phyloP scores from a whole-genome alignment of 2,888 invertebrate species.

The Ceraclea dissimilis region DNA sequence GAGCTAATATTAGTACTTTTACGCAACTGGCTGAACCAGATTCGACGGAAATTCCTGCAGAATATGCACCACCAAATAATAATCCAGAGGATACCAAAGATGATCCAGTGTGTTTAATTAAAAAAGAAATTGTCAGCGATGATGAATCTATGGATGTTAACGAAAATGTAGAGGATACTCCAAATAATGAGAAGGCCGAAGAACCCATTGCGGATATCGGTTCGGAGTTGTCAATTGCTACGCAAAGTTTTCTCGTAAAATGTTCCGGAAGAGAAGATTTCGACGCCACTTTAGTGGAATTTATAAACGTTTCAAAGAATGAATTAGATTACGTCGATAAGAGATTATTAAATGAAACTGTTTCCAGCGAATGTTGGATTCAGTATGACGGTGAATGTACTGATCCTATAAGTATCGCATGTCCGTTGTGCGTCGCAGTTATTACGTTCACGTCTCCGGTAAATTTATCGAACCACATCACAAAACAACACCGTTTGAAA shows the following conservation, averaged over 20 bases:
- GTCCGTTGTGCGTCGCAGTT: conserved; percentile 34
- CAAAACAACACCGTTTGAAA: conserved; percentile 39
- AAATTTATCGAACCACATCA: conserved; percentile 35
- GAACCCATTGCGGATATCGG: conserved; percentile 19
- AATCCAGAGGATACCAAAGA: conserved; percentile 30
- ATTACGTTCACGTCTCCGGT: conserved; percentile 27
- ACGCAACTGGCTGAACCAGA: conserved; percentile 27
- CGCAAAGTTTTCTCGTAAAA: conserved; percentile 15
- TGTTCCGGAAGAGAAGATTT: conserved; percentile 42
- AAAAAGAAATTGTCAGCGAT: conserved; percentile 31
- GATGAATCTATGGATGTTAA: conserved; percentile 25
- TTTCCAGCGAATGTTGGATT: conserved; percentile 35
- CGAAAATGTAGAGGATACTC: conserved; percentile 1
- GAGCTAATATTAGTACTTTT: conserved; percentile 38
- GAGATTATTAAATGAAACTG: conserved; percentile 31
- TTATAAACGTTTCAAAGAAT: conserved; percentile 39
- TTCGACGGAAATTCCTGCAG: conserved; percentile 1
- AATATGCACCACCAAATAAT: background rate
- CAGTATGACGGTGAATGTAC: conserved; percentile 32
- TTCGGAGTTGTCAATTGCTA: conserved; percentile 11
- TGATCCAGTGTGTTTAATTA: conserved; percentile 26
- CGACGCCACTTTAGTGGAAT: conserved; percentile 42
- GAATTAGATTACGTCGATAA: conserved; percentile 39
- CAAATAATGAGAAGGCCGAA: conserved; percentile 4
- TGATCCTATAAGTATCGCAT: conserved; percentile 30